Base-by-base conservation (phyloP, 2,888 invertebrate species). In the Mellilla xanthometata region DNA sequence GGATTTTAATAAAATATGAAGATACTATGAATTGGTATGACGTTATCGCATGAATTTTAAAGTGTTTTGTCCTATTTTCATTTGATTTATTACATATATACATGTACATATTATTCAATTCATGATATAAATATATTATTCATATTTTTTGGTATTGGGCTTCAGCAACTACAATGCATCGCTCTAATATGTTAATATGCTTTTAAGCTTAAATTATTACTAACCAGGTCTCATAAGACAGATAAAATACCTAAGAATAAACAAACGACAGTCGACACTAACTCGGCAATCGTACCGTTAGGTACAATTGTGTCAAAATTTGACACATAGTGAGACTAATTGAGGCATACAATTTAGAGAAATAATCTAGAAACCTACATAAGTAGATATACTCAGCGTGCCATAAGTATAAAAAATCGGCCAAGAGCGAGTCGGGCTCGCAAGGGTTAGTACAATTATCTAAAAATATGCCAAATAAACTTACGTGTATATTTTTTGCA, bases 1-100 rank as follows among this genome's bases (percentile, higher is more conserved):
- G 48, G 46, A 45, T 39, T 50, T 48, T 29, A 46, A 50, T 49
- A 53, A 49, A 41, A 30, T 30, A 42, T 47, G 12, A 22, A 32
- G 31, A 54, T 42, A 28, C 5, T n/a, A n/a, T n/a, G 5, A 28
- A 55, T 66, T 65, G 59, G 61, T 62, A 63, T 62, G 69, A 66
- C 68, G 69, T 73, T 68, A 61, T 71, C 63, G 71, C 68, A 68
- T 70, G 67, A 36, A 22, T 4, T 19, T 58, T 54, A 35, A 29
- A 24, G 24, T 45, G 46, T 42, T 6, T 33, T 8, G 49, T 33
- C 48, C 19, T 36, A 46, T 52, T 41, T 41, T 51, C 24, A 23
- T 36, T 56, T 34, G 42, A n/a, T n/a, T n/a, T n/a, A n/a, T n/a
- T n/a, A n/a, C n/a, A n/a, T n/a, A n/a, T n/a, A n/a, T n/a, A n/a